These are phyloP conservation scores for Neolamprologus fasciatus DNA, from an alignment of 2,113 vertebrate genomes.

Conservation along the genomic window DNA sequence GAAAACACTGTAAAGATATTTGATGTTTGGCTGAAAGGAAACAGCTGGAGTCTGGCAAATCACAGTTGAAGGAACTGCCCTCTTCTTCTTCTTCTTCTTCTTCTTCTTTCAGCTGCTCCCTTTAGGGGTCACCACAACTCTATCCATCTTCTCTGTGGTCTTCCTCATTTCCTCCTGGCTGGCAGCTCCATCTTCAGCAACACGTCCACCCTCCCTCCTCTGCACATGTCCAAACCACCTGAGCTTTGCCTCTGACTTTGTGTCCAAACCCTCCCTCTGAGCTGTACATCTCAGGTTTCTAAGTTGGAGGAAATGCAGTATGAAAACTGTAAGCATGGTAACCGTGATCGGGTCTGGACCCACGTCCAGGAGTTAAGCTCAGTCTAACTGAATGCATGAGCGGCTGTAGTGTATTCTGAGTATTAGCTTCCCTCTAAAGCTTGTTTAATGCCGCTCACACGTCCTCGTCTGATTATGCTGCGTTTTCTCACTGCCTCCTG, in stretches of 20 bases:
- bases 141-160: not conserved
- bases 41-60: not conserved
- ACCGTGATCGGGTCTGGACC: not conserved
- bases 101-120: not conserved
- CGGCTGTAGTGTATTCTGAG: not conserved
- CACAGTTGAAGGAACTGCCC: not conserved
- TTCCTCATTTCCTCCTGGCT: not conserved
- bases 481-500: not conserved
- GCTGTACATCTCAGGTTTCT: fast-evolving
- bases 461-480: not conserved
- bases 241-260: not conserved
- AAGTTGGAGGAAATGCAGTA: not conserved
- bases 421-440: not conserved
- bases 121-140: not conserved
- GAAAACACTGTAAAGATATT: not conserved
- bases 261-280: not conserved
- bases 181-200: not conserved
- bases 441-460: not conserved
- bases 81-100: not conserved
- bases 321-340: fast-evolving
- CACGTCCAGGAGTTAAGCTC: not conserved
- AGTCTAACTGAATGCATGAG: not conserved
- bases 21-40: not conserved
- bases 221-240: not conserved
- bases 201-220: not conserved